Conservation (phyloP, 1,140 invertebrate species). For the Adelges cooleyi region DNA sequence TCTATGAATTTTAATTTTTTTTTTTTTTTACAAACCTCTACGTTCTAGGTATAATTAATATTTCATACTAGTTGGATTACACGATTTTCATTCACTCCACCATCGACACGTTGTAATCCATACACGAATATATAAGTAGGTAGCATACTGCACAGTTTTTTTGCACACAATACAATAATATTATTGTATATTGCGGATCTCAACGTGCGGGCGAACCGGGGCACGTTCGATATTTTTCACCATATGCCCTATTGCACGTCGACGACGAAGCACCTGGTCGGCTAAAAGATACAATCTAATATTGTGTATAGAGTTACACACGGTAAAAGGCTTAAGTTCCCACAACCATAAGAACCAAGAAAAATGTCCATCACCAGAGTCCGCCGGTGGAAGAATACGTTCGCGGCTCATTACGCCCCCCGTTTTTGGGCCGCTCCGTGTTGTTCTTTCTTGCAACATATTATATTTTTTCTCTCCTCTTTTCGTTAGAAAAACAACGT, state of each 20-base stretch:
- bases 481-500: too few relatives aligned
- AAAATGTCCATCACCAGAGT: constrained; percentile 26
- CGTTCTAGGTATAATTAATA: too few relatives aligned
- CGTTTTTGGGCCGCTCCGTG: not conserved
- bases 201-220: not conserved
- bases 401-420: constrained; percentile 26
- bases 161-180: not conserved
- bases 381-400: constrained; percentile 25
- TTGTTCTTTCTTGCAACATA: too few relatives aligned
- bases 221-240: not conserved
- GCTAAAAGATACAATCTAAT: constrained; percentile 10
- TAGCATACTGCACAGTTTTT: not conserved
- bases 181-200: not conserved
- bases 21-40: too few relatives aligned
- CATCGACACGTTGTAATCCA: too few relatives aligned
- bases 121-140: too few relatives aligned
- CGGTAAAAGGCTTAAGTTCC: constrained; percentile 24
- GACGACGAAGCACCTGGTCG: not conserved
- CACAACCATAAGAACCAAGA: not conserved
- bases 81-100: too few relatives aligned
- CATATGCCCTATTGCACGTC: not conserved
- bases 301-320: constrained; percentile 26
- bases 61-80: too few relatives aligned
- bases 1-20: too few relatives aligned
- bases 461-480: too few relatives aligned